phyloP scores from a whole-genome alignment of 92 coral and sea anemone genomes.

The Chrysogorgia sp. region DNA sequence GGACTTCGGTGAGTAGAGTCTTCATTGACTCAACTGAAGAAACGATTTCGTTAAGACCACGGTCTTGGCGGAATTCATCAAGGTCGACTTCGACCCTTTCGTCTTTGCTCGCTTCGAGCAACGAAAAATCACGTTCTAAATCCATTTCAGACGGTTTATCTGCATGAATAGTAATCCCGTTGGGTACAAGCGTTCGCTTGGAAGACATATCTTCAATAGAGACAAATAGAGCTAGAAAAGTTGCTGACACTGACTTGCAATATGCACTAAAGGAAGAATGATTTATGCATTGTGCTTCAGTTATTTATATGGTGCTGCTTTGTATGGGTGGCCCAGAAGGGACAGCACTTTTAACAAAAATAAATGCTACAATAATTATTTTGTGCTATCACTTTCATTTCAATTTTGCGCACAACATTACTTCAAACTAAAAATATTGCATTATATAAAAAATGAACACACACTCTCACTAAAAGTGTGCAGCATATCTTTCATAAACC shows the following conservation, averaged over 20 bases:
- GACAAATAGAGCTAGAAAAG: neutral
- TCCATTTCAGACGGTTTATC: neutral
- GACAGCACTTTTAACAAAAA: too few species aligned
- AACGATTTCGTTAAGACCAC: neutral
- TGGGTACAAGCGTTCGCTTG: neutral
- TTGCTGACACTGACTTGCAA: neutral
- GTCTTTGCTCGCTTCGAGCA: neutral
- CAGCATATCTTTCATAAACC: too few species aligned
- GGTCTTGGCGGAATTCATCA: neutral
- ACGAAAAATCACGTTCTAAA: neutral
- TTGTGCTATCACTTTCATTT: too few species aligned
- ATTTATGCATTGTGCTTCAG: neutral
- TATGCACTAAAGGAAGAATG: slow-evolving; percentile 4
- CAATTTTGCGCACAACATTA: too few species aligned
- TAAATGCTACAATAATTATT: too few species aligned
- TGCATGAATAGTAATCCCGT: neutral
- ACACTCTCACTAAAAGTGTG: too few species aligned
- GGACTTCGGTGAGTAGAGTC: neutral
- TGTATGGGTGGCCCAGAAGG: too few species aligned
- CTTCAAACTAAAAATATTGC: too few species aligned
- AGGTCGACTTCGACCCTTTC: neutral
- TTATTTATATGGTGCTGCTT: neutral
- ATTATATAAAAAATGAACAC: too few species aligned
- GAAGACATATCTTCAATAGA: neutral
- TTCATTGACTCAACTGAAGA: neutral